A percentile compares a stretch with the other conserved stretches of the same genome.
Conservation (phyloP, 2,888 invertebrate species). For the Andricus quercusramuli region DNA sequence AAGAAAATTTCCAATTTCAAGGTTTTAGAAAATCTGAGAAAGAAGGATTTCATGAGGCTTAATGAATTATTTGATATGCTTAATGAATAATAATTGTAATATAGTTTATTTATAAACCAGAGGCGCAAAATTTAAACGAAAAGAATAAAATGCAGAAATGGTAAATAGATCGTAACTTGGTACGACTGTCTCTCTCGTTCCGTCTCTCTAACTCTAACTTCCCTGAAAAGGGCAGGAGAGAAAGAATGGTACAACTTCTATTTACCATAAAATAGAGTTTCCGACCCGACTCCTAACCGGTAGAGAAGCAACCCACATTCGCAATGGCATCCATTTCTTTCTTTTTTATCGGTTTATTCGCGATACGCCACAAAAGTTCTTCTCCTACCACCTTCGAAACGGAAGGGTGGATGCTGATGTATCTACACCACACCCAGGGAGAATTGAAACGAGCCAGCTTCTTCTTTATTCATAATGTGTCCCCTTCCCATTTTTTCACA, state of each 20-base stretch:
- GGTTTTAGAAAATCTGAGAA: too few species aligned
- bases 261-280: slow-evolving; percentile 65
- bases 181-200: slow-evolving; percentile 16
- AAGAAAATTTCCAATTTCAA: too few species aligned
- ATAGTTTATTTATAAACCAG: not conserved
- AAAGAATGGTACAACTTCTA: slow-evolving; percentile 48
- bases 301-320: slow-evolving; percentile 45
- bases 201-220: slow-evolving; percentile 27
- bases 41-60: too few species aligned
- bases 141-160: slow-evolving; percentile 5
- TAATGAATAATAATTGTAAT: too few species aligned
- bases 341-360: slow-evolving; percentile 60
- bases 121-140: slow-evolving; percentile 12
- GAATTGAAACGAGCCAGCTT: not conserved
- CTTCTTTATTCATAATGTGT: too few species aligned
- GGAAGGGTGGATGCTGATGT: slow-evolving; percentile 42
- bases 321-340: slow-evolving; percentile 54
- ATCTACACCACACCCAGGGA: not conserved
- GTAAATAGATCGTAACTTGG: slow-evolving; percentile 18
- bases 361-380: slow-evolving; percentile 60
- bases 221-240: slow-evolving; percentile 42
- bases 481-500: too few species aligned
- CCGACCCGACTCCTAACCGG: slow-evolving; percentile 53
- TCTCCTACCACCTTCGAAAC: slow-evolving; percentile 43
- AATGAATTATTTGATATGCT: too few species aligned